Evolutionary conservation across 2,797 vertebrate species (phyloP).

Genomic region (Diplodus puntazzo): DNA sequence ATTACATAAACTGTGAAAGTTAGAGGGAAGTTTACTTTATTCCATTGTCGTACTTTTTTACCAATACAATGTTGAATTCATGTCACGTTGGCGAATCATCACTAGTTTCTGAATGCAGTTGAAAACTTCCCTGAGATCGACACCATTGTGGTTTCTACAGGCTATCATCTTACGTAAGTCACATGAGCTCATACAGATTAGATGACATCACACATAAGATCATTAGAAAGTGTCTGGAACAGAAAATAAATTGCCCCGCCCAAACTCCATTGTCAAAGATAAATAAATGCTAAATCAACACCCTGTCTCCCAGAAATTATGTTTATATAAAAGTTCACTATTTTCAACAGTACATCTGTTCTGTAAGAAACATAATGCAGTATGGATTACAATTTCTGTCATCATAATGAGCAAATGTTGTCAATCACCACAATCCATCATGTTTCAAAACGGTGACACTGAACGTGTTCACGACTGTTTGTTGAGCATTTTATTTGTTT

Average conservation of each 20-base stretch:
- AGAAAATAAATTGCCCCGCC: background rate
- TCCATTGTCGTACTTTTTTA: background rate
- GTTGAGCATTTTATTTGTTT: background rate
- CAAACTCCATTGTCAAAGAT: background rate
- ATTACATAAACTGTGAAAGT: constrained; percentile 11
- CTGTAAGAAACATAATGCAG: background rate
- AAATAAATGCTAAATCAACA: background rate
- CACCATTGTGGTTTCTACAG: too few species aligned
- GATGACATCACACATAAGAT: background rate
- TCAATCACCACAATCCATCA: background rate
- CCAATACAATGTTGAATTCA: background rate
- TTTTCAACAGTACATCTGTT: background rate
- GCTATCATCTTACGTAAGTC: background rate
- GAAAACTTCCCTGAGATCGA: background rate
- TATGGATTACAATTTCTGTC: background rate
- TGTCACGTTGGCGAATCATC: background rate
- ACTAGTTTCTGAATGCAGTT: background rate
- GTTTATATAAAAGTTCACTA: background rate
- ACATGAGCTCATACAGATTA: background rate
- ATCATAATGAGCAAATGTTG: background rate
- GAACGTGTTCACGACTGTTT: background rate
- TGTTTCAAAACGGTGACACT: background rate
- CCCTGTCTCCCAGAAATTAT: background rate
- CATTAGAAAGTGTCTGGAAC: background rate
- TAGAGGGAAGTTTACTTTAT: background rate